Percentiles rank a stretch among this genome's conserved stretches.
Conservation (phyloP, 1,140 invertebrate genomes). For the Thalassaphorura encarpata region DNA sequence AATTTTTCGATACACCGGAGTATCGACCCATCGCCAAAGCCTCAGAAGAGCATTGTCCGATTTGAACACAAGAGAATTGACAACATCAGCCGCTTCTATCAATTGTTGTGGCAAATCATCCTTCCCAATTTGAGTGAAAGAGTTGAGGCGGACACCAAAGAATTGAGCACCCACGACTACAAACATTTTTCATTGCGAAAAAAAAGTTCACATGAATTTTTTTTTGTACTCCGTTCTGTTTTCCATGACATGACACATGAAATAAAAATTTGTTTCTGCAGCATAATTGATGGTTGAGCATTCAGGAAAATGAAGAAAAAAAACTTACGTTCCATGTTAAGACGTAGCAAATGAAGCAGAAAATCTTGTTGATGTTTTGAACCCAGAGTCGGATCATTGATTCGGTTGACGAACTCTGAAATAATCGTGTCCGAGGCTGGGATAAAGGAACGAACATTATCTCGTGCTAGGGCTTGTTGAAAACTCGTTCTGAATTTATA, state of each 20-base stretch:
- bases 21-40: constrained; percentile 60
- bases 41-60: constrained; percentile 63
- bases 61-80: constrained; percentile 57
- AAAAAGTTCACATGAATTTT: too few relatives aligned
- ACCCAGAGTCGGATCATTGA: constrained; percentile 36
- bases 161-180: constrained; percentile 20
- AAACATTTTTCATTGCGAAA: too few relatives aligned
- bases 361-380: constrained; percentile 44
- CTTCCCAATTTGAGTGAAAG: constrained; percentile 35
- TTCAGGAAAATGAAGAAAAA: background rate
- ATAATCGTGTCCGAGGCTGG: constrained; percentile 50
- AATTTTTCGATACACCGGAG: constrained; percentile 60
- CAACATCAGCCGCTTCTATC: constrained; percentile 57
- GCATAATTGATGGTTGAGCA: background rate
- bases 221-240: too few relatives aligned
- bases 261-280: background rate
- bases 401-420: constrained; percentile 46
- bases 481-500: constrained; percentile 62
- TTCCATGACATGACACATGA: too few relatives aligned
- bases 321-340: constrained; percentile 66
- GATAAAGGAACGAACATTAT: constrained; percentile 56
- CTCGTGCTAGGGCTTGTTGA: constrained; percentile 64
- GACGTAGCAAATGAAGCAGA: constrained; percentile 54
- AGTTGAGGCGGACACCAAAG: constrained; percentile 28
- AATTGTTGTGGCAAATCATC: constrained; percentile 54